phyloP scores from a whole-genome alignment of 2,797 vertebrate species.

The Neopelma chrysocephalum region DNA sequence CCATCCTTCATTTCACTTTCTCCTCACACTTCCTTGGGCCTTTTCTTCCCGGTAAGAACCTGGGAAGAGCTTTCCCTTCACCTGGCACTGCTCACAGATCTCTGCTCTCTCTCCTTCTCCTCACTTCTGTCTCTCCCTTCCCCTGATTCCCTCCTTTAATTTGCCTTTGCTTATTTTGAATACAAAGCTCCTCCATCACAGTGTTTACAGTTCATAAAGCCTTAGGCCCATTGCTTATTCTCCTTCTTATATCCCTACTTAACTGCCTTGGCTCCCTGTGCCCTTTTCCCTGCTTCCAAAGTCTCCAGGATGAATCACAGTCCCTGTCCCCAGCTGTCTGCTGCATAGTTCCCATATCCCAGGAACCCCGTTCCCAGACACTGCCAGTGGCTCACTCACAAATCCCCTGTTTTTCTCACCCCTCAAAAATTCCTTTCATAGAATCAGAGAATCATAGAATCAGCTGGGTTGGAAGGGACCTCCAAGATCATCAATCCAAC shows the following conservation, averaged over 20 bases:
- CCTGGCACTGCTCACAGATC: neutral
- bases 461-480: no score
- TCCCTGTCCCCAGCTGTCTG: conserved; percentile 20
- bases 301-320: neutral
- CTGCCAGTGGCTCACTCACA: neutral
- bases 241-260: neutral
- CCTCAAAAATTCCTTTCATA: neutral
- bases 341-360: neutral
- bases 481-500: no score
- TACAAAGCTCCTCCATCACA: conserved; percentile 12
- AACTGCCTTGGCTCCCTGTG: neutral
- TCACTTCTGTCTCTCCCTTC: neutral
- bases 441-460: no score
- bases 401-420: neutral
- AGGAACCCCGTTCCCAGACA: neutral
- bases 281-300: conserved; percentile 22
- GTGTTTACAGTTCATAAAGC: conserved; percentile 59
- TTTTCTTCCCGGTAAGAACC: neutral
- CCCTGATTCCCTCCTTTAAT: conserved; percentile 17
- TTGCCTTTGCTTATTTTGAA: conserved; percentile 62
- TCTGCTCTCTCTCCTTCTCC: neutral
- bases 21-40: neutral
- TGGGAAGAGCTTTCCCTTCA: neutral
- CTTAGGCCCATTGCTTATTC: conserved; percentile 38
- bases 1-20: neutral